These are phyloP conservation scores for Strigops habroptila DNA, from an alignment of 2,113 vertebrate genomes.

Conservation along the genomic window DNA sequence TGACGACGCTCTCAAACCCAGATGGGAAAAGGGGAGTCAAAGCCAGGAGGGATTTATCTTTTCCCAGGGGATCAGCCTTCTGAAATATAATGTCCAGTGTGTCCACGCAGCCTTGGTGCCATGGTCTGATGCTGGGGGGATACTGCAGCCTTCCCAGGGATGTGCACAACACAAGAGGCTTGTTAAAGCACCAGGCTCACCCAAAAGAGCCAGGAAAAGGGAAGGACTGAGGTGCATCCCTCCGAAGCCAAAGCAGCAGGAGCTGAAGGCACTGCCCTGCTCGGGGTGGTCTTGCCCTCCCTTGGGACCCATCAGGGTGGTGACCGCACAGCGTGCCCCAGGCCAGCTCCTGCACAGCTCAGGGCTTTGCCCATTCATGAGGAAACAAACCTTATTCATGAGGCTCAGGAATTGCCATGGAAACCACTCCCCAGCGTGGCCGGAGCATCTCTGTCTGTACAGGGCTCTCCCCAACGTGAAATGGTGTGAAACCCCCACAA, in stretches of 20 bases:
- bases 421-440: not conserved
- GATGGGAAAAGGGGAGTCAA: not conserved
- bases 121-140: not conserved
- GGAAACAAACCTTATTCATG: not conserved
- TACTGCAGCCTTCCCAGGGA: not conserved
- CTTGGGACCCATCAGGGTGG: not conserved
- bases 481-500: accelerated
- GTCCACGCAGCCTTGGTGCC: not conserved
- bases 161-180: not conserved
- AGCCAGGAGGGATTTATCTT: not conserved
- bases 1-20: not conserved
- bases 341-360: not conserved
- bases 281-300: not conserved
- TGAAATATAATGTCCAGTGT: accelerated
- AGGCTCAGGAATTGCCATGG: not conserved
- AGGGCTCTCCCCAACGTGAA: accelerated
- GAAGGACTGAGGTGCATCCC: not conserved
- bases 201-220: not conserved
- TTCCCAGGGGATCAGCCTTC: not conserved
- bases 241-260: not conserved
- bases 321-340: accelerated
- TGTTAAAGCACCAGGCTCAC: not conserved
- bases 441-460: not conserved
- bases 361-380: not conserved
- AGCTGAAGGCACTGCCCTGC: not conserved